These are phyloP conservation scores for Psix sp. DNA, from an alignment of 1,140 invertebrate species.

Conservation along the genomic window DNA sequence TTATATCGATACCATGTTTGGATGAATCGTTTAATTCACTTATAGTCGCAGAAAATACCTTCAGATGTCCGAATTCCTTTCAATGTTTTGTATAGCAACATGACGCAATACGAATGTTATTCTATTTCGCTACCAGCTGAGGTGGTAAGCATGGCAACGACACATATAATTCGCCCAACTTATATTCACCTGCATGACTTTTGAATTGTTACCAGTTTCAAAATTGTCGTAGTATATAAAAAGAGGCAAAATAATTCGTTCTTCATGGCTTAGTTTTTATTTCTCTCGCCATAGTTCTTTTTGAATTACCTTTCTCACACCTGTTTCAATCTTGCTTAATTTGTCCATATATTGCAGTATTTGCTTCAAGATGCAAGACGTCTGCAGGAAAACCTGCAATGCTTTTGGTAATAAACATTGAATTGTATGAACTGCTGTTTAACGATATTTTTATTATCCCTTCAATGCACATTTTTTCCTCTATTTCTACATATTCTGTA, in stretches of 20 bases:
- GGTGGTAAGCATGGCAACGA: constrained; percentile 14
- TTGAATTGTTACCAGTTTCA: constrained; percentile 15
- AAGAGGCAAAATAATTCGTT: constrained; percentile 23
- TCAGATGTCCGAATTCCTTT: constrained; percentile 23
- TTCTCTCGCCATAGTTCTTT: constrained; percentile 28
- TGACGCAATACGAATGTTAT: constrained; percentile 20
- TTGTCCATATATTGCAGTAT: constrained; percentile 18
- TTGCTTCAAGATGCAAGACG: constrained; percentile 20
- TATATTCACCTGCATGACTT: constrained; percentile 15
- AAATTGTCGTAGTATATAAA: constrained; percentile 28
- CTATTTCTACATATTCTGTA: constrained; percentile 24
- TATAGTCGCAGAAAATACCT: constrained; percentile 11
- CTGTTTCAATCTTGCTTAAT: constrained; percentile 7
- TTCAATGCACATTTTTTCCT: constrained; percentile 8
- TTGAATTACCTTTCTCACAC: constrained; percentile 33
- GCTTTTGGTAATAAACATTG: constrained; percentile 19
- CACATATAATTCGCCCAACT: background rate
- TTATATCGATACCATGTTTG: constrained; percentile 8
- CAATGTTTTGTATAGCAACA: constrained; percentile 18
- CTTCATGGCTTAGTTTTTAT: constrained; percentile 2
- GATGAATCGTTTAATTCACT: constrained; percentile 12
- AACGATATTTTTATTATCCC: constrained; percentile 1
- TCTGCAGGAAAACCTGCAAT: constrained; percentile 17
- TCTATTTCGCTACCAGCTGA: constrained; percentile 15
- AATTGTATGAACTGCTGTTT: constrained; percentile 13